phyloP scores from a whole-genome alignment of 2,113 vertebrate genomes.

The Ahaetulla prasina region DNA sequence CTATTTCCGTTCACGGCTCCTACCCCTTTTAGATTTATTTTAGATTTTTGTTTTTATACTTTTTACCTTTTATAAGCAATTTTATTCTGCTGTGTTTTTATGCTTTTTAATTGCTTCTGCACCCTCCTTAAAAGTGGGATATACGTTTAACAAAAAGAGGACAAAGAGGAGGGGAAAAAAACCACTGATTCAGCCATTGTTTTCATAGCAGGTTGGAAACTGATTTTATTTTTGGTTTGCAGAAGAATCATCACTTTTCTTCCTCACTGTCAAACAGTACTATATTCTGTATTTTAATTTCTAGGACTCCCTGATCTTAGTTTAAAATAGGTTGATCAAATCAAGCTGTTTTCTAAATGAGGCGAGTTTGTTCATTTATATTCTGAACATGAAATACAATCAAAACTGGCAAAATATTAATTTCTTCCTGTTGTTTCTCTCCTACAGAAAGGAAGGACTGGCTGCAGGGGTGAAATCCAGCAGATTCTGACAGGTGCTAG shows the following conservation, averaged over 20 bases:
- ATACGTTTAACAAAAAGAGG: background rate
- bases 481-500: too few species aligned
- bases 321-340: background rate
- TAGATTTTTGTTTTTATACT: background rate
- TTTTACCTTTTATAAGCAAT: background rate
- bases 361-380: background rate
- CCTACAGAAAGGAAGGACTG: background rate
- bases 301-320: background rate
- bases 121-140: background rate
- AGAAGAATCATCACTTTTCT: background rate
- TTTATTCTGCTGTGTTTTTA: background rate
- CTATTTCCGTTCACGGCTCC: too few species aligned
- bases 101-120: background rate
- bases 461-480: too few species aligned
- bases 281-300: background rate
- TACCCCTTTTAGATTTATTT: too few species aligned
- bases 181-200: background rate
- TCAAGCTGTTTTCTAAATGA: background rate
- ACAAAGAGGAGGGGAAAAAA: background rate
- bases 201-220: background rate
- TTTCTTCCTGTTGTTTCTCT: background rate
- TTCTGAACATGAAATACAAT: background rate
- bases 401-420: background rate
- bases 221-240: background rate
- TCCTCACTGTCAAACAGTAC: background rate